phyloP scores from a whole-genome alignment of 2,113 vertebrate genomes.

The Apodemus speciosus region DNA sequence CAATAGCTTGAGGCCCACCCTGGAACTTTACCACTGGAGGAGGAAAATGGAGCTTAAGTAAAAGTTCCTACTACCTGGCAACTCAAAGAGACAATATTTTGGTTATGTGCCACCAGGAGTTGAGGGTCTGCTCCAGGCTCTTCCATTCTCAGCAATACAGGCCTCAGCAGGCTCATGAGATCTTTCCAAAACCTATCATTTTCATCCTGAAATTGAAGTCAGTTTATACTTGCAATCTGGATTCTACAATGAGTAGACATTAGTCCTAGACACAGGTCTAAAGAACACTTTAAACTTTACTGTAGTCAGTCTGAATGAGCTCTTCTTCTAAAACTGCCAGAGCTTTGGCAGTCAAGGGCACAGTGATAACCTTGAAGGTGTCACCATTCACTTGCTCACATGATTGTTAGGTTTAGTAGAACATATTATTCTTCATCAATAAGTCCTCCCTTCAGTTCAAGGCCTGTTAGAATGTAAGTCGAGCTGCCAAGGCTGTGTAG shows the following conservation, averaged over 20 bases:
- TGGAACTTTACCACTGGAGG: not conserved
- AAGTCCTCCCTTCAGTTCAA: not conserved
- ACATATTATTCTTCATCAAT: not conserved
- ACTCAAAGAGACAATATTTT: not conserved
- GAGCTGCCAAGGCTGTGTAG: not conserved
- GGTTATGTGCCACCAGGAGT: not conserved
- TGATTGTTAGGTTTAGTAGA: conserved; percentile 8
- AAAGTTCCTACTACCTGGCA: not conserved
- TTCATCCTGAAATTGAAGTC: not conserved
- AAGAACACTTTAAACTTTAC: not conserved
- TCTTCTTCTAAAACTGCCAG: not conserved
- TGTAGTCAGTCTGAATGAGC: not conserved
- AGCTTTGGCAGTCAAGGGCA: not conserved
- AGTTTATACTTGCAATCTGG: not conserved
- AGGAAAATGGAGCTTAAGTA: not conserved
- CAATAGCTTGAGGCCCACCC: not conserved
- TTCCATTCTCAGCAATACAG: not conserved
- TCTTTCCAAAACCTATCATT: not conserved
- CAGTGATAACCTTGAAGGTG: not conserved
- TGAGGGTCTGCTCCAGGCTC: not conserved
- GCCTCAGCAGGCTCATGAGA: not conserved
- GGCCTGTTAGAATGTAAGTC: not conserved
- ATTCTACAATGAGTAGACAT: not conserved
- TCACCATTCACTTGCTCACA: too few relatives aligned
- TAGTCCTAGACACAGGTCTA: not conserved